phyloP scores from a whole-genome alignment of 2,797 vertebrate genomes.

The Microctenopoma steveboyesi region DNA sequence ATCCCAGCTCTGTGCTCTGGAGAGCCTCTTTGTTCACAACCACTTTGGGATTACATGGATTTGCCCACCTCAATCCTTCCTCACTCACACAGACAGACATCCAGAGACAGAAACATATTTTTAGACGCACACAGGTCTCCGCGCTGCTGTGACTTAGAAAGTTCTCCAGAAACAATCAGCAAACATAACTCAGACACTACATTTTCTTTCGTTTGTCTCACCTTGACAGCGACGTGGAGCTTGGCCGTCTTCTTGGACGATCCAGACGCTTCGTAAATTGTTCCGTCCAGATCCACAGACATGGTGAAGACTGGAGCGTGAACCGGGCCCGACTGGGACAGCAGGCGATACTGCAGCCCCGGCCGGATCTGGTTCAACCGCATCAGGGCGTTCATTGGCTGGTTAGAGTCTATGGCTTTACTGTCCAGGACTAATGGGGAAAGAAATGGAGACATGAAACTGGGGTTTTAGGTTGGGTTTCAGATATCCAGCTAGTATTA shows the following conservation, averaged over 20 bases:
- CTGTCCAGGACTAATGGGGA: slow-evolving; percentile 90
- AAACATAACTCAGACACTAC: not conserved
- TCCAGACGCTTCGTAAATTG: slow-evolving; percentile 94
- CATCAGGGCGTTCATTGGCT: slow-evolving; percentile 98
- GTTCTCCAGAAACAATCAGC: not conserved
- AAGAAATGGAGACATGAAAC: slow-evolving; percentile 20
- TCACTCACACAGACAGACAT: slow-evolving; percentile 4
- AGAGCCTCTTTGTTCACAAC: slow-evolving; percentile 81
- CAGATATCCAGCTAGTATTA: slow-evolving; percentile 15
- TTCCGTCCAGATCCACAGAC: slow-evolving; percentile 97
- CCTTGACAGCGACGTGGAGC: slow-evolving; percentile 98
- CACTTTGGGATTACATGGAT: slow-evolving; percentile 80
- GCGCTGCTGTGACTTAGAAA: slow-evolving; percentile 4
- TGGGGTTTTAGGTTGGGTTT: slow-evolving; percentile 5
- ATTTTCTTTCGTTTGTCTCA: slow-evolving; percentile 55
- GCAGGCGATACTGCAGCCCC: slow-evolving; percentile 97
- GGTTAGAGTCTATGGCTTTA: slow-evolving; percentile 98
- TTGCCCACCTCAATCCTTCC: slow-evolving; percentile 67
- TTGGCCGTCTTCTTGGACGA: slow-evolving; percentile 99
- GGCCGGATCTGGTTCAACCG: slow-evolving; percentile 98
- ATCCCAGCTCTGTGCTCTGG: slow-evolving; percentile 74
- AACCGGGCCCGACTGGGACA: slow-evolving; percentile 98
- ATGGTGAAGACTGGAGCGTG: slow-evolving; percentile 99
- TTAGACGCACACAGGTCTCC: slow-evolving; percentile 25
- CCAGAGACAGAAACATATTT: slow-evolving; percentile 15